Evolutionary conservation across 2,113 vertebrate genomes (phyloP), one percentile per base, ranked within the genome.

Genomic region (Gobiocypris rarus): DNA sequence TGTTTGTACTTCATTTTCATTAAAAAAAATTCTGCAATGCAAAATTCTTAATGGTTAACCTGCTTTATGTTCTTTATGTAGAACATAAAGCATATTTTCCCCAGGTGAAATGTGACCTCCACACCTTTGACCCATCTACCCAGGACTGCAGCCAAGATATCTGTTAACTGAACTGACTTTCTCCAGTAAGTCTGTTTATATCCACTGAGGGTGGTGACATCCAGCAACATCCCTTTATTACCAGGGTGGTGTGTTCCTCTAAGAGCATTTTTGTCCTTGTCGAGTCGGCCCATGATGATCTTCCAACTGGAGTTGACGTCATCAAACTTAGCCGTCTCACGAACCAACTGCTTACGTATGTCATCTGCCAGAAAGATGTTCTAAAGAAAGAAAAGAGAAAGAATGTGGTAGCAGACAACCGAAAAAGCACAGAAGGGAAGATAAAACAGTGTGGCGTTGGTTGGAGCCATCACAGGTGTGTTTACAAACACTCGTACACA

Each of bases 351-450:
- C 87, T 96, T 95, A 43, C 95, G 92, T 84, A 97, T 97, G 89
- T 97, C 96, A 76, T 96, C 96, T 22, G 96, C 96, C 74, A 95
- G 88, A 84, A 98, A 97, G 88, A 98, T 97, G 81, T 96, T 98
- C 97, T 98, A 85, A 50, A 28, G 41, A 38, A 34, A 43, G 45
- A 71, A 22, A 65, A 9, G 14, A 50, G 54, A 69, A 81, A 86
- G 75, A 74, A 78, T 74, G 78, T 78, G 87, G 87, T 80, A 61
- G 50, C 59, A 76, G 71, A 81, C 4, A 52, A 87, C 84, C 61
- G 74, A 78, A 28, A 85, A 86, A 87, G 77, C 67, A 75, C 67
- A 75, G 84, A 89, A 86, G 87, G 61, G n/a, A 82, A 86, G 84
- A 89, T 83, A 84, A 86, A 73, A 38, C 26, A 56, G 80, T 54